Base-by-base conservation (phyloP, 1,140 invertebrate genomes). In the Daktulosphaira vitifoliae region DNA sequence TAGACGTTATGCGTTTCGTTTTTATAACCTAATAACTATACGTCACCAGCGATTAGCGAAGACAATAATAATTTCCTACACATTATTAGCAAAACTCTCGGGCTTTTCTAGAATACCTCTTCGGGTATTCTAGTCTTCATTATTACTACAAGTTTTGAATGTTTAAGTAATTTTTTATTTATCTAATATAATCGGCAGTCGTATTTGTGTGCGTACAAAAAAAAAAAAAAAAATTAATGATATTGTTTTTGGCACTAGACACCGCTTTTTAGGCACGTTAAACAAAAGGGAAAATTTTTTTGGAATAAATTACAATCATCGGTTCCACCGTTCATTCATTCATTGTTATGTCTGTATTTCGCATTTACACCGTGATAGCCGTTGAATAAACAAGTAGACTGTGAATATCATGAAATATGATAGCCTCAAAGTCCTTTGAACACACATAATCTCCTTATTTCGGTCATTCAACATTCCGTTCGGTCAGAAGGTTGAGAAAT, bases 271-370 rank as follows among this genome's bases (percentile, higher is more conserved):
- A 4, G 1, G 3, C n/a, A 46, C 23, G 54, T 59, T 37, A 29
- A 59, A 59, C 54, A 59, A 59, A 59, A 59, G 54, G 20, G 54
- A 59, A 59, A 42, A 59, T 59, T 42, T 44, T 11, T 11, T 4
- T 37, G 54, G 54, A 59, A 59, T 59, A 59, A 59, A 59, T 59
- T 59, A 59, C 37, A 59, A 59, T 38, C 53, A n/a, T 37, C 52
- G 52, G 3, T 37, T 20, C 33, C 52, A 33, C 22, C 15, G 38
- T 56, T 59, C 54, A 59, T 59, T 59, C 54, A 59, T 59, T 59
- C 38, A 44, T 59, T 46, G 54, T 59, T 59, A 11, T 18, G 44
- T 59, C 39, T 25, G 52, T 37, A 25, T 37, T 33, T 37, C 15
- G 52, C 54, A 54, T 54, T 54, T 54, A 16, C 20, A 44, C 44